Evolutionary conservation across 2,888 invertebrate genomes (phyloP).

Genomic region (Hyposoter dolosus): DNA sequence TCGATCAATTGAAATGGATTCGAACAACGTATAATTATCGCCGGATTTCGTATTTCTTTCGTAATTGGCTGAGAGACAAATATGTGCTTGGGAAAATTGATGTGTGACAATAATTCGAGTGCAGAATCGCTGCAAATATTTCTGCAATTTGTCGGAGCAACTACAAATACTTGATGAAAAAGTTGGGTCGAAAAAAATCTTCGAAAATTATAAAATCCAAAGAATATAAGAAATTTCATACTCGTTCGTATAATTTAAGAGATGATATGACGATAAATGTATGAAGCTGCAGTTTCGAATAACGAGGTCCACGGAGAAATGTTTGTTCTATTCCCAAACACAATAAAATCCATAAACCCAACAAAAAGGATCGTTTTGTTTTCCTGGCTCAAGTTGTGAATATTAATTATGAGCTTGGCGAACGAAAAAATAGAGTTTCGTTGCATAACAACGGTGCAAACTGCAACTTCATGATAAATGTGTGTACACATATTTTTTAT

Average conservation of each 20-base stretch:
- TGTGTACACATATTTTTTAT: not conserved
- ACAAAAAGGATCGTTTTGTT: too few relatives aligned
- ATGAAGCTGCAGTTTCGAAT: too few relatives aligned
- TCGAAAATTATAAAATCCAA: not conserved
- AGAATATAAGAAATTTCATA: not conserved
- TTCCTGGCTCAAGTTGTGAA: too few relatives aligned
- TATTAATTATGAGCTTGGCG: too few relatives aligned
- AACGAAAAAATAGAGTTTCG: too few relatives aligned
- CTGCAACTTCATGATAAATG: not conserved
- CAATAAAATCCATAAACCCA: too few relatives aligned
- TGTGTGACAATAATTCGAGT: not conserved
- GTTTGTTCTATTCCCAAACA: too few relatives aligned
- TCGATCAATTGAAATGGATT: not conserved
- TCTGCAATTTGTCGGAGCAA: not conserved
- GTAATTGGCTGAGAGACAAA: not conserved
- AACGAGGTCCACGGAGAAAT: too few relatives aligned
- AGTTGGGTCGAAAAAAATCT: not conserved
- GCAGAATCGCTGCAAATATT: not conserved
- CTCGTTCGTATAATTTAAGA: not conserved
- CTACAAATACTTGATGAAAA: not conserved
- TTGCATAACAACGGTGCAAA: too few relatives aligned
- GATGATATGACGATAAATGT: not conserved
- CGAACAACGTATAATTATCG: not conserved
- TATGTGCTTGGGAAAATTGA: not conserved
- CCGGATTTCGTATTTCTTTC: not conserved